Base-by-base conservation (phyloP, 2,888 invertebrate genomes). In the Idaea dimidiata region DNA sequence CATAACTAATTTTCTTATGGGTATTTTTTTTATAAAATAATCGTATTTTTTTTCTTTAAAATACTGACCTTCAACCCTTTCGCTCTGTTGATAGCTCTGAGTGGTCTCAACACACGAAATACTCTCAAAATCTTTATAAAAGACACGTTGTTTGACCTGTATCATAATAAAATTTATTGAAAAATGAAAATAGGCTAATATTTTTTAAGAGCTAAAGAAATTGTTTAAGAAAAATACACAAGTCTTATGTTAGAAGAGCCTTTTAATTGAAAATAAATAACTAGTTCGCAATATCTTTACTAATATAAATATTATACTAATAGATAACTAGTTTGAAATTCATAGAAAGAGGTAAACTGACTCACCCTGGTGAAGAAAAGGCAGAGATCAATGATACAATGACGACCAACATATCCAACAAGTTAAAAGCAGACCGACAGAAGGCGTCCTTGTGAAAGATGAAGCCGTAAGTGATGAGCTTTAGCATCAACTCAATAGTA, bases 71-170 rank as follows among this genome's bases (percentile, higher is more conserved):
- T 99, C 62, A 99, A 93, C 86, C 99, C 99, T 93, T 99, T 99
- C 66, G 99, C 99, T 89, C 99, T 95, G 93, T 99, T 99, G 89
- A 99, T 99, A 72, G 99, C 99, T 86, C 99, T 95, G 61, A 99
- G 94, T 59, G 99, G 99, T 86, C 99, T 95, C 77, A 99, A 93
- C 61, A 99, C 99, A 82, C 99, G 95, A 74, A 97, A 94, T 59
- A 99, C 99, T 91, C 99, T 96, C 81, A 99, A 95, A 91, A 99
- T 99, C 94, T 99, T 99, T 81, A 99, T 98, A 76, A 98, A 97
- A 62, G 98, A 98, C 84, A 99, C 96, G 70, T 96, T 96, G 82
- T 87, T 94, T 74, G 95, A 94, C 84, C 96, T 95, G 87, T 33
- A 43, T 10, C 43, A 43, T 7, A 24, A 24, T 24, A 43, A 43